These are phyloP conservation scores for Actinopyga echinites DNA, from an alignment of 53 echinoderm and acorn worm genomes.

Conservation along the genomic window DNA sequence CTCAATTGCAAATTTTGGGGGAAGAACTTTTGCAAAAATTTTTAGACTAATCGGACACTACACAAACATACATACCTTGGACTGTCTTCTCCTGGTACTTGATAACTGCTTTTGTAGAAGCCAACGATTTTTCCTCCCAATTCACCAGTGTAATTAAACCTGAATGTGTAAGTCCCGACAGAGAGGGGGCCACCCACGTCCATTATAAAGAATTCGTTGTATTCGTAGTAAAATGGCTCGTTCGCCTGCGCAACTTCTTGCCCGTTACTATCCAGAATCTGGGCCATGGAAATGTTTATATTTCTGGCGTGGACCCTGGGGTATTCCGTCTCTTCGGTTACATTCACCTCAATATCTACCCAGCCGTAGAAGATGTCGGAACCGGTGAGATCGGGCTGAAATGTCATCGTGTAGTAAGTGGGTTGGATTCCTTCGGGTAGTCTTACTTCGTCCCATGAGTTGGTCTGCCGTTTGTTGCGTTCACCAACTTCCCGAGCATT, in stretches of 20 bases:
- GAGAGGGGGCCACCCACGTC: slow-evolving; percentile 8
- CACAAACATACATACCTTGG: slow-evolving; percentile 38
- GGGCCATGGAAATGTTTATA: not conserved
- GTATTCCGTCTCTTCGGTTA: not conserved
- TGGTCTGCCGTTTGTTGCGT: not conserved
- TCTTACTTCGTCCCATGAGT: slow-evolving; percentile 9
- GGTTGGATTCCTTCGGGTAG: slow-evolving; percentile 4
- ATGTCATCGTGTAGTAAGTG: not conserved
- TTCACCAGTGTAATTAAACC: slow-evolving; percentile 2
- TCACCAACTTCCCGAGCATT: not conserved
- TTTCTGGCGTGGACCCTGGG: slow-evolving; percentile 24
- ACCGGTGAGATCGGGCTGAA: slow-evolving; percentile 30
- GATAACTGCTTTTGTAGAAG: slow-evolving; percentile 61
- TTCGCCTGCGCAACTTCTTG: not conserved
- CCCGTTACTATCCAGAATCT: not conserved
- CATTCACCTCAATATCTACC: not conserved
- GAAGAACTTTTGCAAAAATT: too few relatives aligned
- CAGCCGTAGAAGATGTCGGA: slow-evolving; percentile 3
- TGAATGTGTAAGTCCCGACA: slow-evolving; percentile 4
- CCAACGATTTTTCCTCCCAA: slow-evolving; percentile 35
- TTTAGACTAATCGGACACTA: too few relatives aligned
- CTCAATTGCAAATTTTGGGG: too few relatives aligned
- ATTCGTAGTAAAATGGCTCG: not conserved
- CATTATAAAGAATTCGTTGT: slow-evolving; percentile 29
- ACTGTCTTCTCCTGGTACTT: slow-evolving; percentile 21